These are phyloP conservation scores for Blastomussa wellsi DNA, from an alignment of 92 coral and sea anemone species.

Conservation along the genomic window DNA sequence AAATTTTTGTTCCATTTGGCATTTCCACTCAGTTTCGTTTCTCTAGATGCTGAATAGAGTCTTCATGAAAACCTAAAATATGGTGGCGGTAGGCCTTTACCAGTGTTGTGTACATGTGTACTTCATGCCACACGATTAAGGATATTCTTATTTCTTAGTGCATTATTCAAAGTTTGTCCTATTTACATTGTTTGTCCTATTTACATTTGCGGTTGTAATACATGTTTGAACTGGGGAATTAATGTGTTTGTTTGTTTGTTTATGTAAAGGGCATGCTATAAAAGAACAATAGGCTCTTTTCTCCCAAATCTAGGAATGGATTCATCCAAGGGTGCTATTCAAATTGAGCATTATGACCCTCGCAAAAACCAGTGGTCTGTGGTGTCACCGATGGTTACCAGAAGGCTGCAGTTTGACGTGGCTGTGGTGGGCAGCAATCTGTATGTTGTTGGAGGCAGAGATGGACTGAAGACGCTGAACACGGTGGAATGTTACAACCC, in stretches of 20 bases:
- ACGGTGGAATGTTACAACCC: constrained; percentile 98
- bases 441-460: constrained; percentile 94
- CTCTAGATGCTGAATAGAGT: too few species aligned
- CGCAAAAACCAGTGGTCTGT: constrained; percentile 84
- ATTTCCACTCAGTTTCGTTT: too few species aligned
- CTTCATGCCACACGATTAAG: too few species aligned
- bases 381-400: constrained; percentile 89
- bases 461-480: constrained; percentile 92
- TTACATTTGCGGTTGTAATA: too few species aligned
- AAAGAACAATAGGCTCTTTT: constrained; percentile 49
- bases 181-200: too few species aligned
- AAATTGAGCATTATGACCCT: constrained; percentile 89
- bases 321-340: constrained; percentile 93
- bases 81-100: too few species aligned
- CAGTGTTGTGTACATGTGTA: too few species aligned
- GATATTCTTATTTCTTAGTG: too few species aligned
- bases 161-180: too few species aligned
- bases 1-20: too few species aligned
- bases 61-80: too few species aligned
- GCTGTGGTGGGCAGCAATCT: constrained; percentile 78
- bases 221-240: not conserved
- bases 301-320: constrained; percentile 76
- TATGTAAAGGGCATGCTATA: constrained; percentile 18
- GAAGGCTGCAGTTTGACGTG: constrained; percentile 96
- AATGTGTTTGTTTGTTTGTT: not conserved